A percentile compares a stretch with the other conserved stretches of the same genome.
Conservation (phyloP, 2,888 invertebrate species). For the Corbicula japonica region DNA sequence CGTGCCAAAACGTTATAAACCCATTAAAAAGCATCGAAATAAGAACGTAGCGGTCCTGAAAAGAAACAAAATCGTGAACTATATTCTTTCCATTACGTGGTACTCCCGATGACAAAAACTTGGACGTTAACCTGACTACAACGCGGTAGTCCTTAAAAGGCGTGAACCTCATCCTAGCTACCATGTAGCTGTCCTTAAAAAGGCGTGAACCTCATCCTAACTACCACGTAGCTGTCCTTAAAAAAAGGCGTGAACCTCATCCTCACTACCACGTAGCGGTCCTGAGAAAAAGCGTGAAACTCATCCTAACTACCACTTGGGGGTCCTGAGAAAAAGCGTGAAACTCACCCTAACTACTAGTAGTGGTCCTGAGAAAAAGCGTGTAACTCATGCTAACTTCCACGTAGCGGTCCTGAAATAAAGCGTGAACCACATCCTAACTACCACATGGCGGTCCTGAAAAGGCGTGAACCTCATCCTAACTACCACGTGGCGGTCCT, state of each 20-base stretch:
- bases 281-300: background rate
- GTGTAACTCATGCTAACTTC: background rate
- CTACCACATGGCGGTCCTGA: background rate
- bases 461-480: background rate
- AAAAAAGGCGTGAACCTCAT: too few species aligned
- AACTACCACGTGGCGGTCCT: background rate
- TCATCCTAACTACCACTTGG: background rate
- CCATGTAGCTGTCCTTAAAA: too few species aligned
- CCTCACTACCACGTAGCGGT: background rate
- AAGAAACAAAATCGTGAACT: constrained; percentile 18
- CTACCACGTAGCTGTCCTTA: too few species aligned
- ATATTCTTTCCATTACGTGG: too few species aligned
- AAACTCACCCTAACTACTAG: background rate
- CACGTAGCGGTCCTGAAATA: constrained; percentile 11
- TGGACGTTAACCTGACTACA: too few species aligned
- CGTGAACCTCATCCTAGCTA: too few species aligned
- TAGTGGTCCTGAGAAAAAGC: background rate
- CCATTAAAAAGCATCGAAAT: constrained; percentile 66
- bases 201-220: too few species aligned
- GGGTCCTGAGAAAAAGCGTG: background rate
- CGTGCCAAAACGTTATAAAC: constrained; percentile 71
- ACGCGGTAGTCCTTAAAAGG: too few species aligned
- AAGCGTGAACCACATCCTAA: background rate
- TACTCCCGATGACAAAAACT: too few species aligned
- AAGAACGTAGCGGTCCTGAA: constrained; percentile 69